Conservation (phyloP, 1,140 invertebrate genomes). For the Drosophila bocki region DNA sequence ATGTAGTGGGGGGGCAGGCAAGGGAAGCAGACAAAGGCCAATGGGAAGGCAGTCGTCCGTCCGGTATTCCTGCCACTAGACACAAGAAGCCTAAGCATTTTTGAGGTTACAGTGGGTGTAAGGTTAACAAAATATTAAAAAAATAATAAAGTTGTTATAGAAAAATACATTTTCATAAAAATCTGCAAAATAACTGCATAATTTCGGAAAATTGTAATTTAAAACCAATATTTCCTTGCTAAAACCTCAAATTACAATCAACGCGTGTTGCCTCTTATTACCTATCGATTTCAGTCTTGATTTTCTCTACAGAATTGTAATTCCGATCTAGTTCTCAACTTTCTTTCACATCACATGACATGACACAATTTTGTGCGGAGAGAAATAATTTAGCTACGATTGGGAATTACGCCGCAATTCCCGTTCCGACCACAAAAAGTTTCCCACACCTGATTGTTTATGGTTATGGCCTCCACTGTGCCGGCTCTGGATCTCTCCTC, state of each 20-base stretch:
- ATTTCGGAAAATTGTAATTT: neutral
- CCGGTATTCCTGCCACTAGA: constrained; percentile 24
- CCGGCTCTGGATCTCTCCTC: constrained; percentile 20
- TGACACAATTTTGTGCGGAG: constrained; percentile 17
- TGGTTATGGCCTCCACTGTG: constrained; percentile 67
- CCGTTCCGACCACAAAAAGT: constrained; percentile 20
- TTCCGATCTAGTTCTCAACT: constrained; percentile 1
- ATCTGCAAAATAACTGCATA: neutral
- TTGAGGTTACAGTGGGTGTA: constrained; percentile 42
- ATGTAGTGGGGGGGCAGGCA: neutral
- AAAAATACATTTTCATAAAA: neutral
- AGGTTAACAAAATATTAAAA: neutral
- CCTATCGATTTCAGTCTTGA: neutral
- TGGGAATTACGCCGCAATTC: constrained; percentile 24
- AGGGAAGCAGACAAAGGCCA: constrained; percentile 57
- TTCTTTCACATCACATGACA: constrained; percentile 11
- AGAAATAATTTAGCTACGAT: constrained; percentile 34
- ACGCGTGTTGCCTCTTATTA: neutral
- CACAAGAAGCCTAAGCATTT: constrained; percentile 59
- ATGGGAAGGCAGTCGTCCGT: constrained; percentile 59
- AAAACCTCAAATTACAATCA: neutral
- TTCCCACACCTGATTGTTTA: constrained; percentile 65
- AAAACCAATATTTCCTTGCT: neutral
- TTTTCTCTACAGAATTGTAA: neutral
- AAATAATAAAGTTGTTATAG: neutral